Evolutionary conservation across 2,888 invertebrate genomes (phyloP), one percentile per base, ranked within the genome.

Genomic region (Octodonta nipae): DNA sequence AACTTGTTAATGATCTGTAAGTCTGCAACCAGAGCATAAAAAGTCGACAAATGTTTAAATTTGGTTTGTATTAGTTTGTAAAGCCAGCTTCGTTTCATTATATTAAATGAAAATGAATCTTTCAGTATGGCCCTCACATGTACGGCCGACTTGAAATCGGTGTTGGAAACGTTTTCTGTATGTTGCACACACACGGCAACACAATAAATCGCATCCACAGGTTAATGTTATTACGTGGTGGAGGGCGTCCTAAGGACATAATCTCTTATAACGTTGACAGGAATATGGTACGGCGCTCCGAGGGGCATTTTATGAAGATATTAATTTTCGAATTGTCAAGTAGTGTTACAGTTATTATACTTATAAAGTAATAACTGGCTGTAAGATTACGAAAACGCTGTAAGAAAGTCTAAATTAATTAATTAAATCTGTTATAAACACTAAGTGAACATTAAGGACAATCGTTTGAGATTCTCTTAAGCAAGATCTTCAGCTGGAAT

Each of bases 261-360:
- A 58, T 52, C 56, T 58, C 57, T 58, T 55, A 55, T 58, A 57
- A 56, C 55, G 52, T 52, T 48, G 55, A 54, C 55, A 55, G 51
- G 50, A 51, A 52, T 50, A 51, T 51, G 47, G 51, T 53, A 49
- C 44, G 44, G 46, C 55, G 39, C 56, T 49, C 51, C 52, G 47
- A 51, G 60, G 56, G 54, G 55, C 59, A 57, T 57, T 61, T 61
- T 62, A 61, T 61, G 62, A 62, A 61, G 59, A 59, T 60, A 61
- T 61, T 61, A 60, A 60, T 61, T 60, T 54, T 54, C 51, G 56
- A 56, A 59, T 60, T 58, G 60, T 59, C 59, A 55, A 60, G 57
- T 58, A 56, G 57, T 56, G 55, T 58, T 55, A 56, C 58, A 56
- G 58, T 60, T 58, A 59, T 60, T 58, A 59, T 59, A 57, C 58